phyloP scores from a whole-genome alignment of 2,888 invertebrate species.

The Netelia melanura region DNA sequence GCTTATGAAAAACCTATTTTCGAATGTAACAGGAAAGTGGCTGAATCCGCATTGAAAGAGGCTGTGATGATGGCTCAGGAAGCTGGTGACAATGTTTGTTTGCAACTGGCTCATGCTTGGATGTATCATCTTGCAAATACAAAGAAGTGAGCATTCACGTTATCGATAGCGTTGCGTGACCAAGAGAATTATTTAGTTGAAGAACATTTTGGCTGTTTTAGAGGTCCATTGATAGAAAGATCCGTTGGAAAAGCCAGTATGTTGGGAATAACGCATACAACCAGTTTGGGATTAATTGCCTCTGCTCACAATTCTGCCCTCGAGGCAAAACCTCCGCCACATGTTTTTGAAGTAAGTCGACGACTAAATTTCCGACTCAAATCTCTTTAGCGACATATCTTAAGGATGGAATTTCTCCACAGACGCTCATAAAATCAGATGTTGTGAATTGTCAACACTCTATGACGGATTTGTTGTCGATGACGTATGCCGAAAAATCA shows the following conservation, averaged over 20 bases:
- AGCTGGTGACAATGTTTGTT: slow-evolving; percentile 93
- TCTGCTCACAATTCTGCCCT: slow-evolving; percentile 92
- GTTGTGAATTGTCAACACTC: slow-evolving; percentile 94
- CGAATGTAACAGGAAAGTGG: slow-evolving; percentile 88
- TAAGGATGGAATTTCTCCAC: slow-evolving; percentile 81
- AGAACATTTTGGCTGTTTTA: slow-evolving; percentile 69
- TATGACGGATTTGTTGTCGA: slow-evolving; percentile 92
- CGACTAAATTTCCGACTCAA: not conserved
- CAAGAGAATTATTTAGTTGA: slow-evolving; percentile 22
- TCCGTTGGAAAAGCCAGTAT: slow-evolving; percentile 90
- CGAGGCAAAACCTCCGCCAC: slow-evolving; percentile 88
- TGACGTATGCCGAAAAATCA: slow-evolving; percentile 92
- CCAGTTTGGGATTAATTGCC: slow-evolving; percentile 91
- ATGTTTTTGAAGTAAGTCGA: slow-evolving; percentile 88
- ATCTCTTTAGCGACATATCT: not conserved
- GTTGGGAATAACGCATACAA: slow-evolving; percentile 89
- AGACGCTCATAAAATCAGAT: slow-evolving; percentile 94
- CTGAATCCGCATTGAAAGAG: slow-evolving; percentile 93
- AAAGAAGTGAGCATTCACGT: slow-evolving; percentile 80
- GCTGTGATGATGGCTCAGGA: slow-evolving; percentile 95
- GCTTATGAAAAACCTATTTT: slow-evolving; percentile 14
- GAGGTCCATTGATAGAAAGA: slow-evolving; percentile 88
- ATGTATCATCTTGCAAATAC: slow-evolving; percentile 87
- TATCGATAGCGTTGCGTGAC: slow-evolving; percentile 9
- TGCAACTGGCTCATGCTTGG: slow-evolving; percentile 95